A percentile compares a stretch with the other conserved stretches of the same genome.
Evolutionary conservation across 2,888 invertebrate genomes (phyloP).

Genomic region (Alentia gelatinosa): DNA sequence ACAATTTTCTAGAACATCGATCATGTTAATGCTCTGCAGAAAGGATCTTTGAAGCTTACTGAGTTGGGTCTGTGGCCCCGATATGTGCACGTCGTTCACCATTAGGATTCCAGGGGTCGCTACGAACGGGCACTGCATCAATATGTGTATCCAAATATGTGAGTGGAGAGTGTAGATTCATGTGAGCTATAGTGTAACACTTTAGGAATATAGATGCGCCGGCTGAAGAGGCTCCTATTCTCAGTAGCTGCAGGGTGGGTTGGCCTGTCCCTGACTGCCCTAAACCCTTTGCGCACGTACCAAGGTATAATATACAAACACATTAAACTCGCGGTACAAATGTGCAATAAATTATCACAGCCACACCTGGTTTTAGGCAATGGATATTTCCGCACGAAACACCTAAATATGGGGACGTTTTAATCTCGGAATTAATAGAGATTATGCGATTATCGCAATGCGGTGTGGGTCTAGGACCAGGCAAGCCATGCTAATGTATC

Average conservation of each 20-base stretch:
- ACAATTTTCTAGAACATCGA: constrained; percentile 15
- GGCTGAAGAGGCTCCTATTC: neutral
- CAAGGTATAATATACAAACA: too few relatives aligned
- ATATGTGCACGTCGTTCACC: neutral
- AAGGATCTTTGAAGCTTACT: neutral
- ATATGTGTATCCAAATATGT: constrained; percentile 4
- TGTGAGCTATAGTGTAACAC: neutral
- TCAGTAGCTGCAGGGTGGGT: too few relatives aligned
- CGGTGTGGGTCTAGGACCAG: neutral
- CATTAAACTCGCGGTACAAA: too few relatives aligned
- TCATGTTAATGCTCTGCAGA: neutral
- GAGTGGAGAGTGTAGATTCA: neutral
- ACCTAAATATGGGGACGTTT: too few relatives aligned
- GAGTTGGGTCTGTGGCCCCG: neutral
- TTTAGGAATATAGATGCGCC: neutral
- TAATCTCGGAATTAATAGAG: too few relatives aligned
- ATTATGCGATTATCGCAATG: neutral
- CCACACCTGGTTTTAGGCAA: too few relatives aligned
- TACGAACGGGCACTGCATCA: neutral
- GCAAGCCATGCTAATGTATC: constrained; percentile 30
- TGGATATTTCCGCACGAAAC: too few relatives aligned
- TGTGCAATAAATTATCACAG: too few relatives aligned
- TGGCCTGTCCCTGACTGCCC: too few relatives aligned
- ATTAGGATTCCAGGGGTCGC: neutral
- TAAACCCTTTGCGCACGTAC: too few relatives aligned